Evolutionary conservation across 2,888 invertebrate species (phyloP).

Genomic region (Temnothorax ravouxi): DNA sequence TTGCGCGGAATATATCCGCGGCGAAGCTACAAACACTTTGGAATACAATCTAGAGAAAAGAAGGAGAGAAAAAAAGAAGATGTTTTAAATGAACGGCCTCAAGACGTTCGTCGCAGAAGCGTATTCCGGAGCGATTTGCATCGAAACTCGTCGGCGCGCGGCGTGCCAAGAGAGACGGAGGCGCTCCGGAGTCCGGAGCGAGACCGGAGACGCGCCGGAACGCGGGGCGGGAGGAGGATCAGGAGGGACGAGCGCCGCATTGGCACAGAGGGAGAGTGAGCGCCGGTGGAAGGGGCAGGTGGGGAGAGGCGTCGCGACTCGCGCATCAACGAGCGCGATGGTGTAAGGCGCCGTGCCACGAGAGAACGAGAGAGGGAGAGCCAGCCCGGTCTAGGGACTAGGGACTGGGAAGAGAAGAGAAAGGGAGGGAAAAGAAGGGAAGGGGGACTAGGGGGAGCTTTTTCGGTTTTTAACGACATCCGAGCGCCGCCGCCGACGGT

Average conservation of each 20-base stretch:
- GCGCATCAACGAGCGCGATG: slow-evolving; percentile 12
- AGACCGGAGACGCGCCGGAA: slow-evolving; percentile 13
- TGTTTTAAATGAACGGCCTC: not conserved
- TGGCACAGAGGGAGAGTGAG: not conserved
- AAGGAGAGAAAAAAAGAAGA: not conserved
- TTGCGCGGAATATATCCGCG: not conserved
- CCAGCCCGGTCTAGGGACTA: not conserved
- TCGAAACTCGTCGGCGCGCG: slow-evolving; percentile 19
- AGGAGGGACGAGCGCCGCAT: slow-evolving; percentile 31
- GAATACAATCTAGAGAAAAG: not conserved
- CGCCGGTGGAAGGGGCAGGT: not conserved
- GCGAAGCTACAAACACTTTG: not conserved
- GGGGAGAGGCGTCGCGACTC: not conserved
- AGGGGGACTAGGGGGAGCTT: slow-evolving; percentile 13
- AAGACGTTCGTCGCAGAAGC: not conserved
- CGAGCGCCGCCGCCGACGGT: not conserved
- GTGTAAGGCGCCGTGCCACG: not conserved
- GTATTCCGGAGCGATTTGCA: slow-evolving; percentile 6
- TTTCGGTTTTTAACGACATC: slow-evolving; percentile 55
- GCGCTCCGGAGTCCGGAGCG: not conserved
- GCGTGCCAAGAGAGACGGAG: slow-evolving; percentile 21
- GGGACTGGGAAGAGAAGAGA: not conserved
- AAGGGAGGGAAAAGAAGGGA: not conserved
- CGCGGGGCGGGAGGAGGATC: not conserved
- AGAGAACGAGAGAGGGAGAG: not conserved